These are phyloP conservation scores for Dynastes hyllus DNA, from an alignment of 2,888 invertebrate genomes.

Conservation along the genomic window DNA sequence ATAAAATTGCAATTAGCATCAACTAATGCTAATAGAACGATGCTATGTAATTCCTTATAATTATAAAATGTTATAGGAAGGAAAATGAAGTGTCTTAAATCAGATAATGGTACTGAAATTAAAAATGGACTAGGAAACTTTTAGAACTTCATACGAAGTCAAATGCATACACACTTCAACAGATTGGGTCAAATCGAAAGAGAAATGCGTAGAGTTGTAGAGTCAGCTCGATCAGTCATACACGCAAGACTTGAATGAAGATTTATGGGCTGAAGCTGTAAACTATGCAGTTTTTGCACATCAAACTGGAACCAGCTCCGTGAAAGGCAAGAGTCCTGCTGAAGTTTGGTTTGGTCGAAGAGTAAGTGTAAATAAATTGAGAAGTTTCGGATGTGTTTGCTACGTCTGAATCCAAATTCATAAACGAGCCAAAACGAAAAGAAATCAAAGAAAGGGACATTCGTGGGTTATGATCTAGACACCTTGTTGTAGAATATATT, in stretches of 20 bases:
- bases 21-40: too few species aligned
- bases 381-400: slow-evolving; percentile 55
- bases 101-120: slow-evolving; percentile 62
- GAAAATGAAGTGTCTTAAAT: slow-evolving; percentile 45
- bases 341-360: slow-evolving; percentile 64
- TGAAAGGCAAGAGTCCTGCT: slow-evolving; percentile 60
- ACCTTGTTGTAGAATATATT: slow-evolving; percentile 55
- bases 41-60: too few species aligned
- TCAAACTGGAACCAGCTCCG: slow-evolving; percentile 51
- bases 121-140: slow-evolving; percentile 59
- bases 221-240: slow-evolving; percentile 62
- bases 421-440: slow-evolving; percentile 52
- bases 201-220: slow-evolving; percentile 63
- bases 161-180: slow-evolving; percentile 64
- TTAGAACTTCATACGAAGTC: slow-evolving; percentile 53
- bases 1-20: too few species aligned
- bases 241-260: slow-evolving; percentile 57
- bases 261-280: slow-evolving; percentile 64
- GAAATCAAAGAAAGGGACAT: slow-evolving; percentile 53
- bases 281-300: slow-evolving; percentile 57
- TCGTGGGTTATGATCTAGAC: slow-evolving; percentile 53
- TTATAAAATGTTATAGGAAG: slow-evolving; percentile 30
- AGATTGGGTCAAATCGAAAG: slow-evolving; percentile 65
- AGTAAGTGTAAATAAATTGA: slow-evolving; percentile 43
- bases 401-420: slow-evolving; percentile 42